A percentile compares a stretch with the other conserved stretches of the same genome.
Conservation (phyloP, 2,113 vertebrate genomes). For the Addax nasomaculatus region DNA sequence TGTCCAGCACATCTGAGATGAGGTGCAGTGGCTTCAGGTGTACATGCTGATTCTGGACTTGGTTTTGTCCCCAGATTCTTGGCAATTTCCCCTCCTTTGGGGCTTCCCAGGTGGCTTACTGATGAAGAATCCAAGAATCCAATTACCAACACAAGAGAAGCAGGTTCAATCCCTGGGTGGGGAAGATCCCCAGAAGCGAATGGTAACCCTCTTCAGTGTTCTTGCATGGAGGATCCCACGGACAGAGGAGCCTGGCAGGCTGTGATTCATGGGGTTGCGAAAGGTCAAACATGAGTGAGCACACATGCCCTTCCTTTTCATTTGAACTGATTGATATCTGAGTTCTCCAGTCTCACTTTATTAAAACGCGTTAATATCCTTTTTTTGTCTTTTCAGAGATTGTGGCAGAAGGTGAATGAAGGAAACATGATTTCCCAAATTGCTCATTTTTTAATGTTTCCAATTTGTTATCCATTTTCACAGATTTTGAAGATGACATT, state of each 20-base stretch:
- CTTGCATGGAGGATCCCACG: background rate
- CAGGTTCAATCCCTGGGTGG: background rate
- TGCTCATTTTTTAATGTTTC: background rate
- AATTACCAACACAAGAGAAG: background rate
- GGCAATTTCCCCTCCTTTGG: conserved; percentile 86
- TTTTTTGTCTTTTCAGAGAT: background rate
- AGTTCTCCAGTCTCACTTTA: conserved; percentile 82
- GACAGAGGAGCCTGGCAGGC: background rate
- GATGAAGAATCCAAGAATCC: background rate
- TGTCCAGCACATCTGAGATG: conserved; percentile 73
- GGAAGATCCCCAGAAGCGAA: background rate
- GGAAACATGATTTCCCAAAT: background rate
- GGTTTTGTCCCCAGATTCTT: conserved; percentile 75
- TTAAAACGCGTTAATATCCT: background rate
- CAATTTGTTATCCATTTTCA: background rate
- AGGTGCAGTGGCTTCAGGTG: conserved; percentile 77
- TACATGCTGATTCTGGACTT: conserved; percentile 81
- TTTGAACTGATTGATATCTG: conserved; percentile 80
- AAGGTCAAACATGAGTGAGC: background rate
- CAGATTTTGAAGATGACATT: background rate
- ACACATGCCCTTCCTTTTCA: background rate
- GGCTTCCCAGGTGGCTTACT: conserved; percentile 15
- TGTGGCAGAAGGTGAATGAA: background rate
- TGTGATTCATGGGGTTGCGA: background rate
- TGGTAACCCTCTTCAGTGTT: background rate